Percentiles rank a stretch among this genome's conserved stretches.
These are phyloP conservation scores for Apamea anceps DNA, from an alignment of 2,888 invertebrate genomes.

Conservation along the genomic window DNA sequence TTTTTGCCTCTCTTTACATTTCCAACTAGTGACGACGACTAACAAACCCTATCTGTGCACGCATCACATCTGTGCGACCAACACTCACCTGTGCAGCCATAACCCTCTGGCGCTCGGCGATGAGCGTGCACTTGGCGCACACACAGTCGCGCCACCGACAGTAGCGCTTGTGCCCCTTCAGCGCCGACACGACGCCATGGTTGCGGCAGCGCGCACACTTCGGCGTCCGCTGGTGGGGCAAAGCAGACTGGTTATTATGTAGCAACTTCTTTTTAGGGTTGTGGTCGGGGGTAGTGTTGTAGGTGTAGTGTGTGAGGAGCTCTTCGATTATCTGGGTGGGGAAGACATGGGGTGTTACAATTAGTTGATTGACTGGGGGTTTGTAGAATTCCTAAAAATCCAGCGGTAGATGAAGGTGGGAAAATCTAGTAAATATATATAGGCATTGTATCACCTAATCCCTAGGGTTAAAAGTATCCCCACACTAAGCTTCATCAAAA, in stretches of 20 bases:
- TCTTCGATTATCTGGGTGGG: constrained; percentile 40
- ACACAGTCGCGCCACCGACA: constrained; percentile 99
- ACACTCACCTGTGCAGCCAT: constrained; percentile 98
- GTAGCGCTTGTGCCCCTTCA: constrained; percentile 98
- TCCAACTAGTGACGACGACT: neutral
- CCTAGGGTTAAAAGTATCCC: no score
- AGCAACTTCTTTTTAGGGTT: constrained; percentile 66
- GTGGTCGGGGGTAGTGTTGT: neutral
- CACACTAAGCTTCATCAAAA: neutral
- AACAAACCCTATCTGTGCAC: neutral
- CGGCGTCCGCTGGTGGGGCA: constrained; percentile 93
- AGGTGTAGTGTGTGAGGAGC: constrained; percentile 19
- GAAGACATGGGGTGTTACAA: constrained; percentile 18
- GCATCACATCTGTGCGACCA: constrained; percentile 5
- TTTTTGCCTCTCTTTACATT: neutral
- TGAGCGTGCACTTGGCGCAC: constrained; percentile 99
- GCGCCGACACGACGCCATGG: constrained; percentile 98
- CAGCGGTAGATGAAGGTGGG: neutral
- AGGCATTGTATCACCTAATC: neutral
- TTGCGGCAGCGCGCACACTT: constrained; percentile 99
- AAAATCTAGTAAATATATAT: neutral
- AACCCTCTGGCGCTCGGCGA: constrained; percentile 98
- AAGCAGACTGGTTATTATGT: constrained; percentile 68
- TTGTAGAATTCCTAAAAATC: neutral
- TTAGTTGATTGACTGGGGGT: neutral